Conservation (phyloP, 1,140 invertebrate species). For the Uloborus diversus region DNA sequence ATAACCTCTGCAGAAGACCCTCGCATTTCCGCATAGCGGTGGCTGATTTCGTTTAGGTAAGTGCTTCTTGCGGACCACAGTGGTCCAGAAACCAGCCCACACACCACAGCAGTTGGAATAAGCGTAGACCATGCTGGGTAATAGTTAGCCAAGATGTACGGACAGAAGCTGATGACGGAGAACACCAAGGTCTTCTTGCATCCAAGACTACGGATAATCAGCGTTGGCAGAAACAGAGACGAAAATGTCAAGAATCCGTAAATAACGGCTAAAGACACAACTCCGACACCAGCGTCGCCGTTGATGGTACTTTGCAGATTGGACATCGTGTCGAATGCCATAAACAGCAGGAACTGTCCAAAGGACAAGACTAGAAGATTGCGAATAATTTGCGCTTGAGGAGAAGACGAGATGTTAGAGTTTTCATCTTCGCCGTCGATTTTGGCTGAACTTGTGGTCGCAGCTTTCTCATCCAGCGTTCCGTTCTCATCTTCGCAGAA, state of each 20-base stretch:
- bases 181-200: constrained; percentile 66
- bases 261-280: constrained; percentile 58
- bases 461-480: background rate
- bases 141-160: constrained; percentile 66
- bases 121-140: constrained; percentile 61
- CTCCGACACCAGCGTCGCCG: constrained; percentile 22
- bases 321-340: constrained; percentile 6
- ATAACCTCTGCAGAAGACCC: background rate
- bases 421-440: background rate
- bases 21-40: background rate
- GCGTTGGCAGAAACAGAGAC: constrained; percentile 46
- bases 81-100: constrained; percentile 67
- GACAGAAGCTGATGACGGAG: constrained; percentile 63
- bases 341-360: constrained; percentile 74
- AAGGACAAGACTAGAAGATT: constrained; percentile 85
- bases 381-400: constrained; percentile 74
- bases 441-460: background rate
- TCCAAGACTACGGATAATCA: constrained; percentile 60
- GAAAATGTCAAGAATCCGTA: constrained; percentile 62
- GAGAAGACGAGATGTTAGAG: background rate
- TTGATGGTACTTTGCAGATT: constrained; percentile 46
- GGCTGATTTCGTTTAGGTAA: constrained; percentile 69
- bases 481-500: background rate
- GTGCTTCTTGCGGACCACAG: constrained; percentile 70
- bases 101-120: constrained; percentile 65